Conservation (phyloP, 2,797 vertebrate genomes). For the Hipposideros larvatus region DNA sequence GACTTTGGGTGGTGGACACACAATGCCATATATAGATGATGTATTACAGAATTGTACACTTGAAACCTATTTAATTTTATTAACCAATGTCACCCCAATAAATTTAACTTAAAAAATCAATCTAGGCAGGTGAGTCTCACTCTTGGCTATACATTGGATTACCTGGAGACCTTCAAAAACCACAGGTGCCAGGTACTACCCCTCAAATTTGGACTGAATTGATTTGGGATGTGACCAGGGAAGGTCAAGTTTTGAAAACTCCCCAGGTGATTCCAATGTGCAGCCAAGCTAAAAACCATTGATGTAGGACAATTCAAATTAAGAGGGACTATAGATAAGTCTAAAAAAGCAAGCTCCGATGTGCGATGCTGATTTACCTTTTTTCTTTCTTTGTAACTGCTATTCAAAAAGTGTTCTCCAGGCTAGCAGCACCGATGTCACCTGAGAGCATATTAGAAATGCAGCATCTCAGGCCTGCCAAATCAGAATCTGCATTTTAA, state of each 20-base stretch:
- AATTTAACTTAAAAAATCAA: too few species aligned
- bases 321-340: neutral
- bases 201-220: neutral
- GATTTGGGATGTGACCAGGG: neutral
- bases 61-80: too few species aligned
- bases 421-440: neutral
- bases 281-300: neutral
- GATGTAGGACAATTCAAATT: neutral
- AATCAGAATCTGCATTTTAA: neutral
- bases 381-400: neutral
- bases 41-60: too few species aligned
- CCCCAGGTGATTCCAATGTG: neutral
- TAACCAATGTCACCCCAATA: too few species aligned
- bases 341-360: neutral
- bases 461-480: neutral
- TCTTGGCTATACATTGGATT: neutral
- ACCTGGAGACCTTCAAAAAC: neutral
- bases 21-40: too few species aligned
- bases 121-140: neutral
- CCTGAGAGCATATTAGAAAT: neutral
- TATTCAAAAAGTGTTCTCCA: neutral
- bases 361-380: neutral
- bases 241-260: neutral
- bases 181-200: neutral
- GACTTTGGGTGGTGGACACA: too few species aligned